A percentile compares a stretch with the other conserved stretches of the same genome.
Conservation (phyloP, 37 sponge, comb jelly and placozoan genomes). For the Lycopodina hypogea region DNA sequence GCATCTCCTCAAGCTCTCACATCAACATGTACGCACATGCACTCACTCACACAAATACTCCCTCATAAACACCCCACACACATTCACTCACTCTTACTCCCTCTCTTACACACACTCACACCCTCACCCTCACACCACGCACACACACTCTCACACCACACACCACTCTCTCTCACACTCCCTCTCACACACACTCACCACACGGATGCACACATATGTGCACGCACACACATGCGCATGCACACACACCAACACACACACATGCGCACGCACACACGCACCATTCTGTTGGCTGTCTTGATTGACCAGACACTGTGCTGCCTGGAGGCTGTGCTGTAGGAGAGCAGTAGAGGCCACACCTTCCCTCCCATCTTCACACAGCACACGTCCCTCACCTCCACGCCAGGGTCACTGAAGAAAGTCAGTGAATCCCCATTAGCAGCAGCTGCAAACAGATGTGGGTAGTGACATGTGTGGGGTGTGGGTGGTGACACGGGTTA, state of each 20-base stretch:
- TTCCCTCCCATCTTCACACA: not conserved
- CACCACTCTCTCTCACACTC: too few species aligned
- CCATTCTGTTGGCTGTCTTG: slow-evolving; percentile 29
- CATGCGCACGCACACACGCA: not conserved
- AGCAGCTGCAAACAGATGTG: slow-evolving; percentile 6
- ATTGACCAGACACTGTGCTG: slow-evolving; percentile 51
- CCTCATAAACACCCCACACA: too few species aligned
- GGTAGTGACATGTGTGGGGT: not conserved
- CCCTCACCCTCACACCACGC: too few species aligned
- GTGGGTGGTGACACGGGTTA: slow-evolving; percentile 1
- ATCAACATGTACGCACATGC: too few species aligned
- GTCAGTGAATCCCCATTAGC: slow-evolving; percentile 11
- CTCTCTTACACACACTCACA: not conserved
- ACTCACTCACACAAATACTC: too few species aligned
- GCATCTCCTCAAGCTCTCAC: too few species aligned
- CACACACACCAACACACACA: too few species aligned
- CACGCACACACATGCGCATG: too few species aligned
- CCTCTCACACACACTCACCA: too few species aligned
- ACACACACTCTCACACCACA: too few species aligned
- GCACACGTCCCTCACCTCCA: slow-evolving; percentile 23
- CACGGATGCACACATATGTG: too few species aligned
- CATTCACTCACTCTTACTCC: too few species aligned
- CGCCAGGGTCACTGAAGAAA: slow-evolving; percentile 41
- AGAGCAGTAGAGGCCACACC: slow-evolving; percentile 26
- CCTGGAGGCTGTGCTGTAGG: slow-evolving; percentile 7